A percentile compares a stretch with the other conserved stretches of the same genome.
Evolutionary conservation across 2,888 invertebrate species (phyloP).

Genomic region (Ormyrus nitidulus): DNA sequence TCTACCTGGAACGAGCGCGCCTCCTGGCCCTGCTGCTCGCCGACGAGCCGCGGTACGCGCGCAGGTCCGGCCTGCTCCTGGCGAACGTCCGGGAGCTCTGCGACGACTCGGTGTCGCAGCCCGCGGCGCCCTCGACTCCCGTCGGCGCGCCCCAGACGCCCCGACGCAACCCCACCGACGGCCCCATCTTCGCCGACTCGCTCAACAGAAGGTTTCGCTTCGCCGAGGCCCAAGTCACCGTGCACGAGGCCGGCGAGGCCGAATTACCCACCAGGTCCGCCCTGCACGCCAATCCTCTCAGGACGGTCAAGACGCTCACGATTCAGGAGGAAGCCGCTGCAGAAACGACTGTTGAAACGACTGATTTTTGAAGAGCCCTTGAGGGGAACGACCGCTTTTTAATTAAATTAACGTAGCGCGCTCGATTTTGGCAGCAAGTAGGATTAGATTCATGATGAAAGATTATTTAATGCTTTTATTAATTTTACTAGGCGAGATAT

Average conservation of each 20-base stretch:
- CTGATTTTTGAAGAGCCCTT: background rate
- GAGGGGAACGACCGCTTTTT: too few relatives aligned
- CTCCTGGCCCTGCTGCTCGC: conserved; percentile 80
- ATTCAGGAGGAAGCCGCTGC: background rate
- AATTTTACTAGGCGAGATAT: too few relatives aligned
- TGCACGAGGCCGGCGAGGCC: background rate
- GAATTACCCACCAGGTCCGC: background rate
- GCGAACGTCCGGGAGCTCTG: conserved; percentile 76
- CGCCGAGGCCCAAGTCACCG: background rate
- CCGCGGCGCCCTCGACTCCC: conserved; percentile 11
- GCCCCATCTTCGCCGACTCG: conserved; percentile 61
- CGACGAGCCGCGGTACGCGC: conserved; percentile 78
- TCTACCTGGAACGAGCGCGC: conserved; percentile 84
- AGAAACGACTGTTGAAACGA: conserved; percentile 1
- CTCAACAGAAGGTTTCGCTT: conserved; percentile 62
- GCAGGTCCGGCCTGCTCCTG: conserved; percentile 78
- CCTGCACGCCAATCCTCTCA: background rate
- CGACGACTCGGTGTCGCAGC: background rate
- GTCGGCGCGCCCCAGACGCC: conserved; percentile 63
- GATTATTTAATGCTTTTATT: too few relatives aligned
- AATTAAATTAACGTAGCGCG: too few relatives aligned
- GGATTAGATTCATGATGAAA: too few relatives aligned
- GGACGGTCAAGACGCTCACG: background rate
- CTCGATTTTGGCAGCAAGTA: too few relatives aligned
- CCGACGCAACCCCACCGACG: conserved; percentile 63